Evolutionary conservation across 2,888 invertebrate species (phyloP).

Genomic region (Xylophagus ater): DNA sequence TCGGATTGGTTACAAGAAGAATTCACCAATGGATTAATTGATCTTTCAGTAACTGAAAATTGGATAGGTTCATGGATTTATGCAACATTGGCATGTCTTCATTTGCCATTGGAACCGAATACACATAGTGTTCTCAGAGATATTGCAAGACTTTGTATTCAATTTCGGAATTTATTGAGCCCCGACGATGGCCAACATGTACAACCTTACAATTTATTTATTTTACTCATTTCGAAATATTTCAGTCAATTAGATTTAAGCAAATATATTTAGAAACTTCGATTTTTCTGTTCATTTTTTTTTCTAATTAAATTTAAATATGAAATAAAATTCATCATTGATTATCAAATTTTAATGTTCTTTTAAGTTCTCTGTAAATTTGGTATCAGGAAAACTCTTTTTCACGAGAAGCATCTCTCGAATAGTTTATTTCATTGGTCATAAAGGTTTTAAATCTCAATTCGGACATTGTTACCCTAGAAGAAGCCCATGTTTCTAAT

Average conservation of each 20-base stretch:
- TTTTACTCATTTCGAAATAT: slow-evolving; percentile 32
- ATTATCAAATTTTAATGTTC: too few relatives aligned
- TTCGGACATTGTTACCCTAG: too few relatives aligned
- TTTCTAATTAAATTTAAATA: too few relatives aligned
- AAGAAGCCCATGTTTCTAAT: too few relatives aligned
- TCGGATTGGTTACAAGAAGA: slow-evolving; percentile 27
- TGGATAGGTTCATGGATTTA: slow-evolving; percentile 38
- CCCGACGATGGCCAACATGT: slow-evolving; percentile 24
- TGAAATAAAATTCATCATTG: too few relatives aligned
- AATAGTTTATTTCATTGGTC: too few relatives aligned
- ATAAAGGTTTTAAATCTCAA: too few relatives aligned
- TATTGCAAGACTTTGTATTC: slow-evolving; percentile 32
- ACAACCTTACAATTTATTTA: slow-evolving; percentile 33
- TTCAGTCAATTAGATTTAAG: slow-evolving; percentile 35
- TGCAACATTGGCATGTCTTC: slow-evolving; percentile 31
- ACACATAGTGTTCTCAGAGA: slow-evolving; percentile 32
- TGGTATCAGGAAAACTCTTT: too few relatives aligned
- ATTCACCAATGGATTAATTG: too few relatives aligned
- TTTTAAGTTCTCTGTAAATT: too few relatives aligned
- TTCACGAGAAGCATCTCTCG: too few relatives aligned
- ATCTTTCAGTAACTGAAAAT: slow-evolving; percentile 23
- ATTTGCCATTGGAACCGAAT: slow-evolving; percentile 34
- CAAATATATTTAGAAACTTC: slow-evolving; percentile 31
- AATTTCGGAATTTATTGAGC: slow-evolving; percentile 26
- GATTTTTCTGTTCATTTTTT: too few relatives aligned